Evolutionary conservation across 2,888 invertebrate genomes (phyloP), one percentile per base, ranked within the genome.

Genomic region (Miltochrista miniata): DNA sequence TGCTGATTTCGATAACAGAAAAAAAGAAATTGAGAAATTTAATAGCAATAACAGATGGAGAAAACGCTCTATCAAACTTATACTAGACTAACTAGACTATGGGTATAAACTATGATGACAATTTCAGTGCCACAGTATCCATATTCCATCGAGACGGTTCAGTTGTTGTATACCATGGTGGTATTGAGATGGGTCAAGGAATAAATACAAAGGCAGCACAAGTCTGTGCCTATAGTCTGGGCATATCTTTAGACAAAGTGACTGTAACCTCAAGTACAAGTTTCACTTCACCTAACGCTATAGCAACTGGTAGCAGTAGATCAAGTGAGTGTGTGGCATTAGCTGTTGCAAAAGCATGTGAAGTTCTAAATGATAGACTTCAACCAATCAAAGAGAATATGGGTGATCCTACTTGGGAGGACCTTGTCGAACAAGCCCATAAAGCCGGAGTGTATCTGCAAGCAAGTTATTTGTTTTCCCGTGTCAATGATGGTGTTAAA

Each of bases 201-300:
- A 90, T 96, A 37, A 95, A 96, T 64, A 96, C 96, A 0, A 96
- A 96, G 92, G 94, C 92, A 1, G 94, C 95, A 7, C 96, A 96
- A 91, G 95, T 96, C 0, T 95, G 94, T 48, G 96, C 96, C 0
- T 93, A 95, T 59, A 89, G 89, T 1, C 83, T 97, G 11, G 95
- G 94, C 1, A 93, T 97, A 60, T 93, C 95, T 0, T 61, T 96
- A 57, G 93, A 93, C 0, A 90, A 93, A 76, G 81, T 96, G 0
- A 92, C 87, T 36, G 92, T 96, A 0, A 95, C 95, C 70, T 93
- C 95, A 0, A 93, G 91, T 34, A 89, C 92, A 43, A 94, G 87
- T 68, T 81, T 94, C 14, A 90, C 92, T 4, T 86, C 93, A 1
- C 94, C 95, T 0, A 96, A 96, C 72, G 83, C 90, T 37, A 76